Evolutionary conservation across 2,888 invertebrate species (phyloP).

Genomic region (Andrena bucephala): DNA sequence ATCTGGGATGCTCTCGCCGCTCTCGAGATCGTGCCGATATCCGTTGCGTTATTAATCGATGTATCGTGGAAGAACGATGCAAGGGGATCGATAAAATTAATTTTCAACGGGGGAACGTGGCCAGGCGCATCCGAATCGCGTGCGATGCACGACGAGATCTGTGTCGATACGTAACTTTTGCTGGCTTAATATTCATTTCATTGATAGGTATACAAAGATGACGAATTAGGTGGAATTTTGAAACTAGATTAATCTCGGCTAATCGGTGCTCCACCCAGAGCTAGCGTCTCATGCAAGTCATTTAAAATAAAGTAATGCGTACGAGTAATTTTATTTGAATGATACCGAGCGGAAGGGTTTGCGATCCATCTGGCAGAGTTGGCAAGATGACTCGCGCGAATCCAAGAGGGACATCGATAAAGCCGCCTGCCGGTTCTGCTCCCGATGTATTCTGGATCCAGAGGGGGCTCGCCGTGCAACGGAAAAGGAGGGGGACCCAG

Average conservation of each 20-base stretch:
- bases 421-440: conserved; percentile 49
- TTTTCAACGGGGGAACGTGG: conserved; percentile 38
- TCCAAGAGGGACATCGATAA: conserved; percentile 43
- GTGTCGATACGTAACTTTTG: conserved; percentile 11
- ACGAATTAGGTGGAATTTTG: too few relatives aligned
- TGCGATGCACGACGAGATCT: conserved; percentile 7
- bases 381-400: not conserved
- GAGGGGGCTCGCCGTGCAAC: conserved; percentile 34
- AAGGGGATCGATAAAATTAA: conserved; percentile 51
- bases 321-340: not conserved
- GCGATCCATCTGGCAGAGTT: conserved; percentile 1
- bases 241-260: too few relatives aligned
- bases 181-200: not conserved
- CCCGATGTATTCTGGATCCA: conserved; percentile 42
- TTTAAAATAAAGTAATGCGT: not conserved
- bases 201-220: not conserved
- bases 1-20: conserved; percentile 55
- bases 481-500: conserved; percentile 39
- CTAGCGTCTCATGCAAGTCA: too few relatives aligned
- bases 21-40: conserved; percentile 56
- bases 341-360: not conserved
- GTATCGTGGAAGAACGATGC: conserved; percentile 52
- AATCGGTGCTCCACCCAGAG: too few relatives aligned
- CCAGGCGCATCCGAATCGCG: conserved; percentile 17
- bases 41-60: conserved; percentile 61